Evolutionary conservation across 1,140 invertebrate genomes (phyloP), one percentile per base, ranked within the genome.

Genomic region (Drosophila tristis): DNA sequence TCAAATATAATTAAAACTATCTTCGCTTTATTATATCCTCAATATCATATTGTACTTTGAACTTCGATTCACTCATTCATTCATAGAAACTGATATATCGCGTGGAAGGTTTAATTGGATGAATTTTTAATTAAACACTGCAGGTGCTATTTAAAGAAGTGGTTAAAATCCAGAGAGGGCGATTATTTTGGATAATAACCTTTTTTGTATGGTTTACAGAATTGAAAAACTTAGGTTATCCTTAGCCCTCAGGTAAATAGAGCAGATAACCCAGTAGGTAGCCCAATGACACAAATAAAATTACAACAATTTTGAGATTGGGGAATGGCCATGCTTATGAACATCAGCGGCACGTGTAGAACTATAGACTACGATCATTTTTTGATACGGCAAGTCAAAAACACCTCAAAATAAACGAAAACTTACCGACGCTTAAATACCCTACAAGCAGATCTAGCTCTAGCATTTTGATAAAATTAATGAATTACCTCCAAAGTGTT

Each of bases 301-400:
- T 57, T 15, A 49, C 8, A 26, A 31, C 29, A 35, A 35, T 16
- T 53, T 35, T 3, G 7, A 7, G 26, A 29, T 29, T 11, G 13
- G 5, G 13, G 20, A 15, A 11, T 4, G 42, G 25, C 2, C 23
- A 48, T 58, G 15, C 26, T 48, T 39, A 31, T 4, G 23, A 42
- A 58, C n/a, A 45, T 51, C 25, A 20, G 42, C 31, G 59, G 59
- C 71, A 74, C 70, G 71, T 74, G 51, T 64, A 31, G 25, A 8
- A 31, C 16, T 55, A 44, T 25, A 35, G 29, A 53, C 50, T 50
- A 7, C 20, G 47, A 20, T 48, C 5, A 25, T 55, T 42, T 13
- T 50, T 25, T 16, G 57, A 44, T 62, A 39, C 2, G 2, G 5
- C 3, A 16, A n/a, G 8, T 35, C 25, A n/a, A n/a, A 44, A 20